Evolutionary conservation across 2,888 invertebrate genomes (phyloP).

Genomic region (Therioaphis trifolii): DNA sequence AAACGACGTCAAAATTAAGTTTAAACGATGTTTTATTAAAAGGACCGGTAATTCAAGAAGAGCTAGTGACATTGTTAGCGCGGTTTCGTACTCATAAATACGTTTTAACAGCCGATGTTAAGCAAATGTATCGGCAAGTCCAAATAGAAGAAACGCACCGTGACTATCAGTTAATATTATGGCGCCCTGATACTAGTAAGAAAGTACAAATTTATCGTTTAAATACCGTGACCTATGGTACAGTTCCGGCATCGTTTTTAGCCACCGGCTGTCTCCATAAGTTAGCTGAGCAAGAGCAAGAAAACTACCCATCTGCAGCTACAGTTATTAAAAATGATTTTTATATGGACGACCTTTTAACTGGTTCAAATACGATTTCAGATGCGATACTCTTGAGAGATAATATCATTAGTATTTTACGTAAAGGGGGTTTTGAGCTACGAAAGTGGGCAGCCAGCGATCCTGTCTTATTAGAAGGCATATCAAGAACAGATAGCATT

Average conservation of each 20-base stretch:
- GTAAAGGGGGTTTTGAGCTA: background rate
- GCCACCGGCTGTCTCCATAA: slow-evolving; percentile 66
- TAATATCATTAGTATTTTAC: background rate
- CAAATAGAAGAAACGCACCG: background rate
- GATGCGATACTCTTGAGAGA: slow-evolving; percentile 58
- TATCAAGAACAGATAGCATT: background rate
- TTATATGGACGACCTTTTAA: slow-evolving; percentile 67
- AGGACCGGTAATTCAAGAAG: background rate
- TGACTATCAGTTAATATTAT: background rate
- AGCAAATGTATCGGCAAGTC: background rate
- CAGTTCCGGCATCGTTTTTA: slow-evolving; percentile 65
- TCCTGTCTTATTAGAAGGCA: background rate
- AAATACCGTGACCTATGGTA: slow-evolving; percentile 68
- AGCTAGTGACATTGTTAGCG: background rate
- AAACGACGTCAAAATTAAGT: background rate
- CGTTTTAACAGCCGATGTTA: background rate
- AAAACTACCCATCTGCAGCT: slow-evolving; percentile 61
- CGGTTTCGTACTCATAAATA: background rate
- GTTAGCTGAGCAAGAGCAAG: slow-evolving; percentile 65
- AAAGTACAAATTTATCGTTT: slow-evolving; percentile 59
- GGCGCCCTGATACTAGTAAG: background rate
- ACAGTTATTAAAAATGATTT: slow-evolving; percentile 65
- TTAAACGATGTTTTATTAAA: slow-evolving; percentile 15
- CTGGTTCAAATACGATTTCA: slow-evolving; percentile 64
- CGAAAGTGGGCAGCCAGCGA: background rate